Conservation (phyloP, 2,797 vertebrate genomes). For the Sphaeramia orbicularis region DNA sequence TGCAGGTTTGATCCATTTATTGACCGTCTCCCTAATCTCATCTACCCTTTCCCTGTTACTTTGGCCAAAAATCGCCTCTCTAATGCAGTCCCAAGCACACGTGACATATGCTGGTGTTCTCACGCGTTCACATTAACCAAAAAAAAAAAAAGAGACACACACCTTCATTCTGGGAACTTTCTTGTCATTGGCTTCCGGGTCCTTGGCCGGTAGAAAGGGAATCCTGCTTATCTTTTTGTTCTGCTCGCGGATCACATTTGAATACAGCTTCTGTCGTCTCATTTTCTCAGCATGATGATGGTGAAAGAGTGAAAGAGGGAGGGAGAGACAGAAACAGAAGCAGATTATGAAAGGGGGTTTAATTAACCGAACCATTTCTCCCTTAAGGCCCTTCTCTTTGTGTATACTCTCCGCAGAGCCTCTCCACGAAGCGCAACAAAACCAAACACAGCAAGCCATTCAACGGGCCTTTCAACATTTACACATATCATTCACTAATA, state of each 20-base stretch:
- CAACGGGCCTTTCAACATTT: slow-evolving; percentile 72
- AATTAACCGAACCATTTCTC: slow-evolving; percentile 85
- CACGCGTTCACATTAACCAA: slow-evolving; percentile 22
- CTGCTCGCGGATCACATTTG: slow-evolving; percentile 87
- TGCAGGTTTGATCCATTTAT: neutral
- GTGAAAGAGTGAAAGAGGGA: slow-evolving; percentile 63
- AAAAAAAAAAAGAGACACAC: slow-evolving; percentile 19
- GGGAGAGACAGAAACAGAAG: slow-evolving; percentile 53
- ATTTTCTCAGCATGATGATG: slow-evolving; percentile 89
- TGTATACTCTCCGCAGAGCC: slow-evolving; percentile 57
- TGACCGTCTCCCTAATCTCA: neutral
- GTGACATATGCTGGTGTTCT: slow-evolving; percentile 12
- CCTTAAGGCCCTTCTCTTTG: slow-evolving; percentile 75
- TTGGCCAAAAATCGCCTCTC: slow-evolving; percentile 1
- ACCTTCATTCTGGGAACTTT: slow-evolving; percentile 89
- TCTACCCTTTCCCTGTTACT: neutral
- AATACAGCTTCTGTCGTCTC: slow-evolving; percentile 90
- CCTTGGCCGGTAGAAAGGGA: slow-evolving; percentile 73
- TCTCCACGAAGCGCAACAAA: slow-evolving; percentile 73
- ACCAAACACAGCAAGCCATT: slow-evolving; percentile 75
- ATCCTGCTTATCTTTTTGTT: slow-evolving; percentile 86
- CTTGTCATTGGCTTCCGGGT: slow-evolving; percentile 67
- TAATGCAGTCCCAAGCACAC: slow-evolving; percentile 6
- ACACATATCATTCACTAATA: slow-evolving; percentile 76
- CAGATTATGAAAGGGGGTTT: slow-evolving; percentile 81